These are phyloP conservation scores for Hepsetus odoe DNA, from an alignment of 2,113 vertebrate species.

Conservation along the genomic window DNA sequence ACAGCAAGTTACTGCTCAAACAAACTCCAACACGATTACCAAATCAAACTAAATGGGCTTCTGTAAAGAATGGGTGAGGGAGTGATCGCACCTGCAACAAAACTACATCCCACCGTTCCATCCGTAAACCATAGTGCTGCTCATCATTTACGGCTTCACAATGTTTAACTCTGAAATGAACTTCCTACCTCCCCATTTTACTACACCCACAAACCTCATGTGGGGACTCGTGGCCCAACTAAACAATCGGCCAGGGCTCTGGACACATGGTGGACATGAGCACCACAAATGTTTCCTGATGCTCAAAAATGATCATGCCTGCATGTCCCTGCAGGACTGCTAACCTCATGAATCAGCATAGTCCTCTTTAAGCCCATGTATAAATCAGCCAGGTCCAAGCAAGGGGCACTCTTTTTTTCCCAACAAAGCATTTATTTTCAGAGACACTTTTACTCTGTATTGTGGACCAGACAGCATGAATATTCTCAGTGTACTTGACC, in stretches of 20 bases:
- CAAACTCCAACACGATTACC: too few species aligned
- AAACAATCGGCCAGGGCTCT: conserved; percentile 42
- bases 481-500: conserved; percentile 61
- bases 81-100: too few species aligned
- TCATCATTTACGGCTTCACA: conserved; percentile 33
- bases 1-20: too few species aligned
- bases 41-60: too few species aligned
- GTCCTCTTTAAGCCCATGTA: conserved; percentile 53
- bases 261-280: conserved; percentile 60
- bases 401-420: conserved; percentile 66
- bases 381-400: conserved; percentile 69
- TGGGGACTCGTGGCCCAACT: conserved; percentile 42
- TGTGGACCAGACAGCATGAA: conserved; percentile 44
- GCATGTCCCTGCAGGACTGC: conserved; percentile 34
- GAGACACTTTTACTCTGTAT: conserved; percentile 44
- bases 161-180: conserved; percentile 24
- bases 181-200: conserved; percentile 36
- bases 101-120: too few species aligned
- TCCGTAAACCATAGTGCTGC: conserved; percentile 30
- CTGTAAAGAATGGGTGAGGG: too few species aligned
- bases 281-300: conserved; percentile 64
- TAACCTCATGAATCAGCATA: conserved; percentile 33
- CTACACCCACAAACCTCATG: conserved; percentile 32
- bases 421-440: conserved; percentile 56
- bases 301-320: conserved; percentile 49